Evolutionary conservation across 2,888 invertebrate species (phyloP), one percentile per base, ranked within the genome.

Genomic region (Fabriciana adippe): DNA sequence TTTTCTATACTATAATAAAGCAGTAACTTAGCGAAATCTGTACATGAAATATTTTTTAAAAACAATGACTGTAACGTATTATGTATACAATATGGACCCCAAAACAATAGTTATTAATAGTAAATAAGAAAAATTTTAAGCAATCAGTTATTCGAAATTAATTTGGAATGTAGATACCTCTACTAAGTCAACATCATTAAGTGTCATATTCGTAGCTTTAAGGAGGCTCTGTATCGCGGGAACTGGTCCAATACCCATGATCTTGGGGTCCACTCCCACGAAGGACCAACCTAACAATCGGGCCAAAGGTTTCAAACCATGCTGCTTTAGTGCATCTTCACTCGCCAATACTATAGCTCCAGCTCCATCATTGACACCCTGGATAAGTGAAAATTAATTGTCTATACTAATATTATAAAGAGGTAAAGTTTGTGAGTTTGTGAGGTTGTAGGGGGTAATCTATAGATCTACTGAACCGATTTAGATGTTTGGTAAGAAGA

Each of bases 191-290:
- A 99, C 95, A 76, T 99, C 97, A 61, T 96, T 94, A 53, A 99
- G 84, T 21, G 94, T 94, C 82, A 97, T 93, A 60, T 97, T 97
- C 51, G 97, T 94, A 66, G 94, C 94, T 82, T 96, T 96, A 21
- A 99, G 94, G 26, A 99, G 93, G 81, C 96, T 96, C 79, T 95
- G 94, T 64, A 99, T 99, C 18, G 99, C 98, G 0, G 98, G 97
- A 18, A 97, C 98, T 1, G 99, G 99, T 0, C 99, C 99, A 77
- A 99, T 96, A 64, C 99, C 99, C 99, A 99, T 99, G 79, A 99
- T 98, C 81, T 95, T 95, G 50, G 99, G 99, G 77, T 99, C 99
- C 55, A 99, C 99, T 64, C 99, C 99, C 71, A 98, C 97, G 77
- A 96, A 94, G 16, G 97, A 95, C 92, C 97, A 99, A 55, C 96